Evolutionary conservation across 2,888 invertebrate species (phyloP), one percentile per base, ranked within the genome.

Genomic region (Ophion slaviceki): DNA sequence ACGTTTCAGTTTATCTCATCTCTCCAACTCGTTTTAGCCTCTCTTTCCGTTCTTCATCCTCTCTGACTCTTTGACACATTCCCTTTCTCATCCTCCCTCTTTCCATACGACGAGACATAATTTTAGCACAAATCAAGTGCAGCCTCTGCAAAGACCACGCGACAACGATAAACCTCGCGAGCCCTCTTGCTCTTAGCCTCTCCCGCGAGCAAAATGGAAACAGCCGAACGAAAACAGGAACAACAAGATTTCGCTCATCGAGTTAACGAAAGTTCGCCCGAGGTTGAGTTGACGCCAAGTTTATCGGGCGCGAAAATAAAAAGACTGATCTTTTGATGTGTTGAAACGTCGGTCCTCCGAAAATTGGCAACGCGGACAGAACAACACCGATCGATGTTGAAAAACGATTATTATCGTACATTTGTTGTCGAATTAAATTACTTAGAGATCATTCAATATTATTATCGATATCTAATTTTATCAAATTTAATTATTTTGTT

Each of bases 101-200:
- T 74, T n/a, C 59, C 57, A 57, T 67, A 75, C 62, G 45, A 75
- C 66, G 75, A 79, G 78, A 84, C 78, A 81, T 79, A 75, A 86
- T 86, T 86, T 86, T 61, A 81, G 66, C 78, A 84, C 75, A 81
- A 86, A 84, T 76, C 64, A 57, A 20, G 72, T 20, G 57, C 76
- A 24, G n/a, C 36, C 28, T 36, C 28, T 24, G 47, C 74, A 74
- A 45, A 70, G 61, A 61, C 75, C 17, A 10, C 72, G 61, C 2
- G 32, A 20, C 36, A 53, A 53, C 53, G 53, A 53, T 53, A 14
- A 53, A 53, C 40, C 6, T 40, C 8, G 53, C 53, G 53, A 53
- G 17, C 17, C 53, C 32, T 47, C 32, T 3, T 17, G 28, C 53
- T 32, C 40, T 67, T 40, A n/a, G 36, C 40, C 5, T 20, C 61